Percentiles rank a stretch among this genome's conserved stretches.
Conservation (phyloP, 2,113 vertebrate genomes). For the Lampris megalopsis region DNA sequence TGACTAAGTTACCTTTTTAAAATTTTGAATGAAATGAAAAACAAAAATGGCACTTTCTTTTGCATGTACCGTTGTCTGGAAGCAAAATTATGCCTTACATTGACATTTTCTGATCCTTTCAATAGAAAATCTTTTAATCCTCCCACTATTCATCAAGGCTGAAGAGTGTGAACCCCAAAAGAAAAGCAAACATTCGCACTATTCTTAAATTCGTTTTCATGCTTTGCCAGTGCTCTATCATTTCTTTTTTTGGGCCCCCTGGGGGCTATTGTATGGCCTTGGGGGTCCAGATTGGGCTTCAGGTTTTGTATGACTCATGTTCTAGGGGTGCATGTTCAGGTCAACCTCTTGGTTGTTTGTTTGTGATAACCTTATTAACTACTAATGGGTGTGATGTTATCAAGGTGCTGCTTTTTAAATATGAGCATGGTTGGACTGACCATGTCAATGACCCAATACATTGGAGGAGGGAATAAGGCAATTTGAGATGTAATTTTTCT, state of each 20-base stretch:
- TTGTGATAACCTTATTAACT: slow-evolving; percentile 47
- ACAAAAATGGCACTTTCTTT: slow-evolving; percentile 41
- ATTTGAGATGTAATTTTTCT: not conserved
- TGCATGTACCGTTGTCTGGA: slow-evolving; percentile 56
- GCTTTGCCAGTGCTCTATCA: not conserved
- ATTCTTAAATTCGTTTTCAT: not conserved
- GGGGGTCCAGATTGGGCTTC: not conserved
- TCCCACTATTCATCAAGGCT: not conserved
- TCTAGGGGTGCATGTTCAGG: slow-evolving; percentile 16
- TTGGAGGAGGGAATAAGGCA: not conserved
- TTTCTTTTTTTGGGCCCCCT: too few species aligned
- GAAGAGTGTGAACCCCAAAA: slow-evolving; percentile 2
- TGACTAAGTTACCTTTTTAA: too few species aligned
- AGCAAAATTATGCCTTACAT: not conserved
- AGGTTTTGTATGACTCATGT: not conserved
- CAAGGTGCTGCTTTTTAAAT: slow-evolving; percentile 11
- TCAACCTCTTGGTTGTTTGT: slow-evolving; percentile 29
- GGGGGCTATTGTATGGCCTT: too few species aligned
- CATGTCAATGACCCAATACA: not conserved
- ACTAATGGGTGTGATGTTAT: slow-evolving; percentile 50
- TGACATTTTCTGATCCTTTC: not conserved
- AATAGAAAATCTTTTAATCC: slow-evolving; percentile 4
- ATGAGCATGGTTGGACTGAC: not conserved
- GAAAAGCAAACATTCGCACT: not conserved
- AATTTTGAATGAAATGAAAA: not conserved